Percentiles rank a stretch among this genome's conserved stretches.
Conservation (phyloP, 2,888 invertebrate genomes). For the Aspidiotus rigidus region DNA sequence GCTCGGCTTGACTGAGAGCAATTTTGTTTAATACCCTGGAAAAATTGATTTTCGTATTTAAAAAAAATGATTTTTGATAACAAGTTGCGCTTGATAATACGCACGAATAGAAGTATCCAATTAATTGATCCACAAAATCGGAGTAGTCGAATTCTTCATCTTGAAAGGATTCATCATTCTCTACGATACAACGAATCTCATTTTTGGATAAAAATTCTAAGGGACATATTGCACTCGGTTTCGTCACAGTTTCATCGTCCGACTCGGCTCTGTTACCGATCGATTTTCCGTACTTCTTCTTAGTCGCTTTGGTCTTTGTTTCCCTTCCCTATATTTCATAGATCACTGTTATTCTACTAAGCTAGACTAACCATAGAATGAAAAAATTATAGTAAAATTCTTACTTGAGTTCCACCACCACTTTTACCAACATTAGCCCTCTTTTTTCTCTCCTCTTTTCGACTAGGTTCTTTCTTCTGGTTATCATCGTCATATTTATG, state of each 20-base stretch:
- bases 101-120: slow-evolving; percentile 59
- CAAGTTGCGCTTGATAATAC: slow-evolving; percentile 23
- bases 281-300: slow-evolving; percentile 54
- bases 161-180: slow-evolving; percentile 44
- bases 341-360: neutral
- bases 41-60: slow-evolving; percentile 38
- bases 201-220: slow-evolving; percentile 57
- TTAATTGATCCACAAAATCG: slow-evolving; percentile 59
- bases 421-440: slow-evolving; percentile 79
- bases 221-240: neutral
- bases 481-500: neutral
- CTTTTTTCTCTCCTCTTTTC: slow-evolving; percentile 77
- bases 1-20: slow-evolving; percentile 59
- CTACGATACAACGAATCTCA: slow-evolving; percentile 59
- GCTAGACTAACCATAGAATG: slow-evolving; percentile 6
- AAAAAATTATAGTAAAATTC: slow-evolving; percentile 10
- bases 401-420: slow-evolving; percentile 73
- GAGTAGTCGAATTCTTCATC: slow-evolving; percentile 65
- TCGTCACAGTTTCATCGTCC: slow-evolving; percentile 50
- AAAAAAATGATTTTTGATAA: too few species aligned
- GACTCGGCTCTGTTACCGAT: slow-evolving; percentile 57
- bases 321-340: slow-evolving; percentile 58
- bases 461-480: slow-evolving; percentile 46
- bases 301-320: slow-evolving; percentile 87
- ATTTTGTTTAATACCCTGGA: slow-evolving; percentile 56